Base-by-base conservation (phyloP, 2,888 invertebrate species). In the Agrotis clavis region DNA sequence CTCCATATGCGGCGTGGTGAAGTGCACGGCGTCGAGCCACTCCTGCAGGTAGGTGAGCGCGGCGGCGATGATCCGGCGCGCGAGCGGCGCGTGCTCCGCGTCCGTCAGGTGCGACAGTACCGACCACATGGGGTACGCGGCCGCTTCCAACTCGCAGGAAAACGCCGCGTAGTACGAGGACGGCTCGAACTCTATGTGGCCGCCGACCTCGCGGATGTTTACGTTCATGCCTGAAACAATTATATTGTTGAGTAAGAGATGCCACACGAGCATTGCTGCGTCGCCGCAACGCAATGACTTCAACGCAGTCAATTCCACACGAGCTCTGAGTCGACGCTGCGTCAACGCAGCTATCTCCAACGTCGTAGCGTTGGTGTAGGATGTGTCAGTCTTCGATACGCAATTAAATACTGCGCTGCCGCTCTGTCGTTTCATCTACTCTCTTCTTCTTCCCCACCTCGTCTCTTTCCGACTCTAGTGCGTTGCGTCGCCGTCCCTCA, bases 71-170 rank as follows among this genome's bases (percentile, higher is more conserved):
- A 99, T 98, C 84, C 98, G 97, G 83, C 97, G 97, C 63, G 98
- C 98, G 54, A 98, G 96, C 81, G 97, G 97, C 30, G 98, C 98
- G 88, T 98, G 98, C 81, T 97, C 97, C 13, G 97, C 96, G 89
- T 98, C 98, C 76, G 97, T 97, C 50, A 99, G 96, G 96, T 99
- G 99, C 59, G 98, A 98, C 68, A 99, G 98, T 72, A 99, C 97
- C 18, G 99, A 99, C 99, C 99, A 99, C 99, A 99, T 99, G 2
- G 99, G 99, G 95, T 99, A 99, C 18, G 99, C 99, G 88, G 99
- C 99, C 35, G 99, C 99, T 96, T 99, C 99, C 85, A 99, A 95
- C 96, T 99, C 99, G 84, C 99, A 99, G 77, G 99, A 99, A 96
- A 99, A 99, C 47, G 99, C 99, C 61, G 99, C 99, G 96, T 99